Evolutionary conservation across 2,113 vertebrate genomes (phyloP).

Genomic region (Neopipo cinnamomea): DNA sequence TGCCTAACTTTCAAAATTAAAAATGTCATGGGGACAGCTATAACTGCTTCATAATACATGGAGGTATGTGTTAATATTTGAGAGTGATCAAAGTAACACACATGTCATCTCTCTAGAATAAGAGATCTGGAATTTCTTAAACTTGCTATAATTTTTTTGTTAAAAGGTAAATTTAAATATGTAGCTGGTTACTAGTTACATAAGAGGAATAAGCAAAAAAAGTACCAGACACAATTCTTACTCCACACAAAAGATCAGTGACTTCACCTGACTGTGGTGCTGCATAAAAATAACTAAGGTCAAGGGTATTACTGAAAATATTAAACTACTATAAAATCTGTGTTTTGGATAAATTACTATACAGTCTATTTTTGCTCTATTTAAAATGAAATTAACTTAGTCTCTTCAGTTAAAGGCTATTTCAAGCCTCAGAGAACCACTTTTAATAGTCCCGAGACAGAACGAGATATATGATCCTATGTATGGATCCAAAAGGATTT

Average conservation of each 20-base stretch:
- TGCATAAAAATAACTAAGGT: background rate
- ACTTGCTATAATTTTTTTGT: background rate
- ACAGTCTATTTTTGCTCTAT: background rate
- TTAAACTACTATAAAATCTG: background rate
- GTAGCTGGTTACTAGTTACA: background rate
- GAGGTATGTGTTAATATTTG: background rate
- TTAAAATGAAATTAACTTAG: background rate
- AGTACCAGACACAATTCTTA: background rate
- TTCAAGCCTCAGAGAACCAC: background rate
- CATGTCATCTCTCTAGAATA: background rate
- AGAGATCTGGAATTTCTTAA: background rate
- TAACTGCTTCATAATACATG: background rate
- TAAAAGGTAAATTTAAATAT: background rate
- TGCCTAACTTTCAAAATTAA: background rate
- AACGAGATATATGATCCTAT: background rate
- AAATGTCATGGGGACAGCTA: background rate
- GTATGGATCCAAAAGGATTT: background rate
- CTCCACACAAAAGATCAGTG: background rate
- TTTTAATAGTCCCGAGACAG: background rate
- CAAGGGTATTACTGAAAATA: background rate
- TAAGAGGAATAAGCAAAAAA: background rate
- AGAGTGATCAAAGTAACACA: background rate
- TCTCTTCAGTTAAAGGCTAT: background rate
- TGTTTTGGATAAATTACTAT: background rate
- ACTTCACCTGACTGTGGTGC: background rate